phyloP scores from a whole-genome alignment of 2,888 invertebrate genomes.

The Noctua janthina region DNA sequence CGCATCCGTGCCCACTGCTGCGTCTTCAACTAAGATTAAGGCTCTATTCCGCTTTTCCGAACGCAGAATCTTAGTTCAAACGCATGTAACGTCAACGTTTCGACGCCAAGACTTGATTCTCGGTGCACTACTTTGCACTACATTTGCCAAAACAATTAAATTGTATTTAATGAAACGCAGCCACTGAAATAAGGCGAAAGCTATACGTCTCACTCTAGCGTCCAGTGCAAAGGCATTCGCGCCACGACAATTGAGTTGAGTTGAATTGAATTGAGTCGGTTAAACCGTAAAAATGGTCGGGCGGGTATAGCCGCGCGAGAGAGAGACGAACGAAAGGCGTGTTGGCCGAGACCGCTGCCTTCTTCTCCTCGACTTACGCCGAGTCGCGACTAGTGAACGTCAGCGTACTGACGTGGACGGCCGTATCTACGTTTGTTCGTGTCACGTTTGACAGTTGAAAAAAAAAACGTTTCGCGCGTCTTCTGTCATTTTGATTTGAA shows the following conservation, averaged over 20 bases:
- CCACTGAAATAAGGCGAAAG: conserved; percentile 79
- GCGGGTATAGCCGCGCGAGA: conserved; percentile 87
- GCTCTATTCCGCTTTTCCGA: conserved; percentile 86
- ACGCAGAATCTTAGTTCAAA: conserved; percentile 82
- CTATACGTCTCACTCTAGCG: conserved; percentile 89
- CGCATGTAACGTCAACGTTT: conserved; percentile 77
- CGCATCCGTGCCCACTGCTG: conserved; percentile 81
- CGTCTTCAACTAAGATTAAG: conserved; percentile 89
- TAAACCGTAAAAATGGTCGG: conserved; percentile 90
- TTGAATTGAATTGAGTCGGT: conserved; percentile 90
- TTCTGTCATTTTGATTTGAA: conserved; percentile 82
- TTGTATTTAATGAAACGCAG: conserved; percentile 70
- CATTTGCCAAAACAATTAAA: conserved; percentile 62
- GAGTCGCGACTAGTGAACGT: conserved; percentile 89
- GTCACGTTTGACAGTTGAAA: conserved; percentile 83
- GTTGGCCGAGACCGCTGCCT: conserved; percentile 89
- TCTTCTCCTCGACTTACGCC: conserved; percentile 89
- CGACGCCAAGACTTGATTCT: conserved; percentile 62
- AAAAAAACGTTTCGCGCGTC: conserved; percentile 88
- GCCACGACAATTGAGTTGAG: conserved; percentile 90
- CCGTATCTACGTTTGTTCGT: conserved; percentile 80
- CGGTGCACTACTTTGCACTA: conserved; percentile 51
- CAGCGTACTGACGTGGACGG: conserved; percentile 88
- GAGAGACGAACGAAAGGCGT: conserved; percentile 90
- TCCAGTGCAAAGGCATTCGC: conserved; percentile 89